Conservation (phyloP, 2,888 invertebrate species). For the Acanthosepion esculentum region DNA sequence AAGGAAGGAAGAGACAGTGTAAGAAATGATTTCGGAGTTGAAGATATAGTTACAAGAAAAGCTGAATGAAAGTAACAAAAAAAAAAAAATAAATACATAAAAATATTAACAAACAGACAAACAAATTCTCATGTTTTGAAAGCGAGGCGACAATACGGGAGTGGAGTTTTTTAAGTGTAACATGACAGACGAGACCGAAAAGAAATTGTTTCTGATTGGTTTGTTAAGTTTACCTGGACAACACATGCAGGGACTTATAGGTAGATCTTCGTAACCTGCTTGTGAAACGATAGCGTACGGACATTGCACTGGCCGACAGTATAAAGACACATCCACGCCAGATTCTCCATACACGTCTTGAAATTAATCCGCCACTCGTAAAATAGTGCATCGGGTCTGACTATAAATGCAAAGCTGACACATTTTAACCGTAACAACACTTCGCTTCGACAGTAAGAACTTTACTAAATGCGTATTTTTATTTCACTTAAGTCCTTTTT, state of each 20-base stretch:
- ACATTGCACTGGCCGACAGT: not conserved
- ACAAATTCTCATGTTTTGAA: not conserved
- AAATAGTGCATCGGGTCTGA: not conserved
- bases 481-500: no score
- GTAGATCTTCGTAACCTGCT: not conserved
- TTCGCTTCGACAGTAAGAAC: not conserved
- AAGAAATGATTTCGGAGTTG: no score
- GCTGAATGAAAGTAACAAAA: no score
- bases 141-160: not conserved
- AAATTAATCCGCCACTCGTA: not conserved
- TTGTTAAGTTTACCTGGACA: not conserved
- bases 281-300: not conserved
- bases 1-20: no score
- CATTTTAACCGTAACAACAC: not conserved
- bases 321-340: not conserved
- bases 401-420: not conserved
- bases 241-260: not conserved
- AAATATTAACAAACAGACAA: no score
- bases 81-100: no score
- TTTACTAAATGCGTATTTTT: not conserved
- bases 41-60: no score
- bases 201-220: not conserved
- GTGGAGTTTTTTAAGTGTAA: not conserved
- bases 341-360: no score
- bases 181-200: not conserved